Evolutionary conservation across 2,888 invertebrate species (phyloP), one percentile per base, ranked within the genome.

Genomic region (Phyllotreta striolata): DNA sequence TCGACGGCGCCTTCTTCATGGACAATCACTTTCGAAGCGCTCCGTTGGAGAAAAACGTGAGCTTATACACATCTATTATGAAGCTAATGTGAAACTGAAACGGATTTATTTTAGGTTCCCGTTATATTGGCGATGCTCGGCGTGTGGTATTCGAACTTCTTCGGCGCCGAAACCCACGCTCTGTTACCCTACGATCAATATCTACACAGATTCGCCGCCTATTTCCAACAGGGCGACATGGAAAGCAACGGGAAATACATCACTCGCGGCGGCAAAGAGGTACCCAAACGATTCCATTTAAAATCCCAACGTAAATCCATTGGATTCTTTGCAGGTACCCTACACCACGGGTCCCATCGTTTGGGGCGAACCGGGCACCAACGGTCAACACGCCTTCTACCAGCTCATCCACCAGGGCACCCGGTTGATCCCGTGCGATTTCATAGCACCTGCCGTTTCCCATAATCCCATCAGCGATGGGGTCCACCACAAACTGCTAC

Each of bases 151-250:
- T 86, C 87, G 69, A 98, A 99, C 82, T 96, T 98, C 80, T 95
- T 89, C 79, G 94, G 94, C 37, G 91, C 95, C 0, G 98, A 98
- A 84, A 98, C 98, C 0, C 96, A 98, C 78, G 95, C 97, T 0
- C 84, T 99, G 5, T 84, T 99, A 63, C 99, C 99, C 0, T 99
- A 99, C 81, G 99, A 99, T 82, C 99, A 99, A 83, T 98, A 99
- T 81, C 83, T 99, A 76, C 99, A 99, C 81, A 89, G 98, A 80
- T 98, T 99, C 83, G 96, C 99, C 7, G 98, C 99, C 10, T 99
- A 99, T 82, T 98, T 99, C 85, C 99, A 99, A 83, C 99, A 99
- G 84, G 98, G 98, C 3, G 98, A 98, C 78, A 98, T 99, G 99
- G 99, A 99, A 83, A 96, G 96, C 71, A 99, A 99, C 82, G 99